Evolutionary conservation across 2,113 vertebrate genomes (phyloP), one percentile per base, ranked within the genome.

Genomic region (Microtus pennsylvanicus): DNA sequence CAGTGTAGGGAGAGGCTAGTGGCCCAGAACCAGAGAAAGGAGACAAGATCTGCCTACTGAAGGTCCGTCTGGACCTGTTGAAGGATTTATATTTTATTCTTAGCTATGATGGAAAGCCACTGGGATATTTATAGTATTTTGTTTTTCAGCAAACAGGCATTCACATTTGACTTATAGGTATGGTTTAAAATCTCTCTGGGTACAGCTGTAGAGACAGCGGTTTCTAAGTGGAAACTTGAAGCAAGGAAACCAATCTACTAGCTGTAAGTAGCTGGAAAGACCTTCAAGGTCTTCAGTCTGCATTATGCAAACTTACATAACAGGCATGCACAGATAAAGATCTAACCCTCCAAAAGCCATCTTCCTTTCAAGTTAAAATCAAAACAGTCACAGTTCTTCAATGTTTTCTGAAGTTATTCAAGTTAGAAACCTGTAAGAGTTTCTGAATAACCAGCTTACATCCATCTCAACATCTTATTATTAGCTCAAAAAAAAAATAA

Each of bases 401-500:
- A 55, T 11, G 65, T 93, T 12, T 22, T 19, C 67, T 94, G 42
- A 92, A 86, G 47, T 91, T 74, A 47, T 89, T 94, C 77, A 90
- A 26, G 81, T 45, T 91, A 75, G 63, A 89, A 83, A 93, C 35
- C 13, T 10, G 7, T 38, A 89, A 1, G 47, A 35, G 3, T 90
- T 94, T 91, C 47, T 96, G 87, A 80, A 77, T 61, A 95, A 80
- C 21, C 28, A 65, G 8, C 33, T 82, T 74, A 80, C 16, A 72
- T 77, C 24, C 75, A 91, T 87, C 65, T 94, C n/a, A 77, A 61
- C 24, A 74, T 52, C 82, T 65, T 90, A 87, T 58, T 92, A 38
- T 88, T 38, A 94, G 42, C 55, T 94, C 89, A 80, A 83, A 94
- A 94, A 88, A 11, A 50, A 50, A 9, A 74, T 94, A 87, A 83